Percentiles rank a stretch among this genome's conserved stretches.
These are phyloP conservation scores for Manis javanica DNA, from an alignment of 2,797 vertebrate genomes.

Conservation along the genomic window DNA sequence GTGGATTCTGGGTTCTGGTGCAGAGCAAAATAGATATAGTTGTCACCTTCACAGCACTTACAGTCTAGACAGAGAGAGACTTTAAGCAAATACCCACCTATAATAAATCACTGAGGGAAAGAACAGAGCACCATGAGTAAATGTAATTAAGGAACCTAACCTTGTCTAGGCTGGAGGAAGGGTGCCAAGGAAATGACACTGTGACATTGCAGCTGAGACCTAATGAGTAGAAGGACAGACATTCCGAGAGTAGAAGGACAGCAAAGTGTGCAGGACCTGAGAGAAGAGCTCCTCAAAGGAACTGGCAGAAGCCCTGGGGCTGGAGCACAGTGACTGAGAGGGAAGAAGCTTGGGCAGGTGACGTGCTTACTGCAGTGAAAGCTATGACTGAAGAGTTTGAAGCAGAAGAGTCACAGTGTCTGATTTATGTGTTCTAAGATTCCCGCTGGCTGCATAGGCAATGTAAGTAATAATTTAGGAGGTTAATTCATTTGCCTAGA, in stretches of 20 bases:
- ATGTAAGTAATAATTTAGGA: neutral
- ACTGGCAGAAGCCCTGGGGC: neutral
- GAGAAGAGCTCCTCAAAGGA: neutral
- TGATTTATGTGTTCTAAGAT: neutral
- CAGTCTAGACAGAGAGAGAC: neutral
- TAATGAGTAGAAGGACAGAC: neutral
- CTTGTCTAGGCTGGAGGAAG: neutral
- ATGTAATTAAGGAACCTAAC: neutral
- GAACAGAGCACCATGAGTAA: neutral
- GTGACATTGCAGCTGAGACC: neutral
- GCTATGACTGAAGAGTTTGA: neutral
- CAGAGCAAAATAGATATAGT: neutral
- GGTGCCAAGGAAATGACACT: neutral
- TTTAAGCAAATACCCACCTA: neutral
- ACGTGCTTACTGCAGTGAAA: neutral
- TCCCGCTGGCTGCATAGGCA: neutral
- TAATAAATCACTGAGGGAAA: neutral
- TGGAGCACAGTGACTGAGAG: neutral
- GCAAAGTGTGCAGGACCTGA: accelerated
- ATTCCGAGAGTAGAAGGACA: neutral
- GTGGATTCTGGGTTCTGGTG: neutral
- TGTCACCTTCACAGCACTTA: neutral
- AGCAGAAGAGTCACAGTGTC: neutral
- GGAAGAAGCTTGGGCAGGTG: neutral
- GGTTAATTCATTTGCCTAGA: neutral